Evolutionary conservation across 2,113 vertebrate genomes (phyloP).

Genomic region (Thalassoma bifasciatum): DNA sequence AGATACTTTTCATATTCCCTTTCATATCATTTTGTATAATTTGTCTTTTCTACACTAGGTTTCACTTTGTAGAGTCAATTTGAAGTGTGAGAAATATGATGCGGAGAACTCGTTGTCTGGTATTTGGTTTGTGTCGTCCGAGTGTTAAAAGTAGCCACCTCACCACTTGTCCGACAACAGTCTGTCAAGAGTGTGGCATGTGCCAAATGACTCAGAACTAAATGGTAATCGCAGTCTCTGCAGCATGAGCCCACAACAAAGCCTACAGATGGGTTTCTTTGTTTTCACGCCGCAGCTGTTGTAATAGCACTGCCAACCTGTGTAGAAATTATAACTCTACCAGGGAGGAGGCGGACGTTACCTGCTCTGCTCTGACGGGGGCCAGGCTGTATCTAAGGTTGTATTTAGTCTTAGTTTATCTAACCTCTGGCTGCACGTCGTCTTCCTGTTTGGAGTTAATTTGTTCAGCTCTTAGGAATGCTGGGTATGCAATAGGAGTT

Average conservation of each 20-base stretch:
- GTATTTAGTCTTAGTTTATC: conserved; percentile 53
- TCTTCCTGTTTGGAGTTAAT: conserved; percentile 48
- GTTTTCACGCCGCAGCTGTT: conserved; percentile 64
- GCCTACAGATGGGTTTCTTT: conserved; percentile 60
- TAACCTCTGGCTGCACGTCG: conserved; percentile 39
- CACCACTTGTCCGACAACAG: conserved; percentile 51
- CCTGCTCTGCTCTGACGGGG: not conserved
- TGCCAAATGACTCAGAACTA: conserved; percentile 67
- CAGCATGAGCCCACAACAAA: conserved; percentile 60
- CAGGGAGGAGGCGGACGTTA: conserved; percentile 3
- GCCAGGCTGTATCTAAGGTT: conserved; percentile 15
- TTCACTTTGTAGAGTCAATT: conserved; percentile 13
- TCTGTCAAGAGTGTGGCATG: conserved; percentile 46
- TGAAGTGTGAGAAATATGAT: conserved; percentile 15
- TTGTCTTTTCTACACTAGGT: conserved; percentile 14
- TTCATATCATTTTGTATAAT: not conserved
- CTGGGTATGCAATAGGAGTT: conserved; percentile 46
- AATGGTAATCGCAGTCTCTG: conserved; percentile 71
- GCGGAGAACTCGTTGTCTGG: conserved; percentile 7
- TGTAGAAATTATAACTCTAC: conserved; percentile 45
- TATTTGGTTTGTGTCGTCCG: conserved; percentile 27
- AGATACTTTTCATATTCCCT: not conserved
- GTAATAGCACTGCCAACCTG: conserved; percentile 55
- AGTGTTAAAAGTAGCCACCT: conserved; percentile 42
- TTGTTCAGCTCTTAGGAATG: conserved; percentile 56